phyloP scores from a whole-genome alignment of 2,888 invertebrate species.

The Cosmia trapezina region DNA sequence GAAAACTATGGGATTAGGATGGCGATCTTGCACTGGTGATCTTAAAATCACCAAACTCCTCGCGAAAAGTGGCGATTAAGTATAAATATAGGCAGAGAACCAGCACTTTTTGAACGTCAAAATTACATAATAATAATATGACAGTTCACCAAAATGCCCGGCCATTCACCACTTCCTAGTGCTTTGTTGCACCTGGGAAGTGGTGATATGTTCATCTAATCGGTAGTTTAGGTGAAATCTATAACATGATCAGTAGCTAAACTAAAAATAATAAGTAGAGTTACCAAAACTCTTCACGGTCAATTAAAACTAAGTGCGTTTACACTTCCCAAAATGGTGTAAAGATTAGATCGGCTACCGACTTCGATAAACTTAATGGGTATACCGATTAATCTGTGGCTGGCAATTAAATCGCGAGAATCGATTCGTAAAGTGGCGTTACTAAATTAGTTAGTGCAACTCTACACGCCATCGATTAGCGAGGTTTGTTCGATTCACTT shows the following conservation, averaged over 20 bases:
- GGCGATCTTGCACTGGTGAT: background rate
- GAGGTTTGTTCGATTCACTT: constrained; percentile 23
- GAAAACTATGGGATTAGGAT: background rate
- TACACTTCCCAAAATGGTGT: constrained; percentile 71
- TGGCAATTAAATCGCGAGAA: constrained; percentile 84
- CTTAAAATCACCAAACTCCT: background rate
- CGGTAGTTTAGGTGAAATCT: background rate
- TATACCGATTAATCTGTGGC: constrained; percentile 73
- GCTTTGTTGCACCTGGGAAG: background rate
- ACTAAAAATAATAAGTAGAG: constrained; percentile 3
- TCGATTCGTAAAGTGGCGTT: constrained; percentile 83
- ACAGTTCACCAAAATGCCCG: background rate
- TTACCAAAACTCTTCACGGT: constrained; percentile 57
- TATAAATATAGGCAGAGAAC: too few relatives aligned
- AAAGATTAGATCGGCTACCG: constrained; percentile 78
- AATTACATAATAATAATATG: too few relatives aligned
- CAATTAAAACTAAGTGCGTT: constrained; percentile 61
- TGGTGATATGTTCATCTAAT: background rate
- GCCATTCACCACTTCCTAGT: background rate
- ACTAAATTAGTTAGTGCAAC: constrained; percentile 76
- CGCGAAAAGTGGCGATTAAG: background rate
- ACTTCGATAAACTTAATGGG: constrained; percentile 74
- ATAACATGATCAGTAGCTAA: background rate
- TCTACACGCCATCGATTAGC: constrained; percentile 58
- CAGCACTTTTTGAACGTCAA: background rate